phyloP scores from a whole-genome alignment of 1,140 invertebrate species.

The Phocides pigmalion region DNA sequence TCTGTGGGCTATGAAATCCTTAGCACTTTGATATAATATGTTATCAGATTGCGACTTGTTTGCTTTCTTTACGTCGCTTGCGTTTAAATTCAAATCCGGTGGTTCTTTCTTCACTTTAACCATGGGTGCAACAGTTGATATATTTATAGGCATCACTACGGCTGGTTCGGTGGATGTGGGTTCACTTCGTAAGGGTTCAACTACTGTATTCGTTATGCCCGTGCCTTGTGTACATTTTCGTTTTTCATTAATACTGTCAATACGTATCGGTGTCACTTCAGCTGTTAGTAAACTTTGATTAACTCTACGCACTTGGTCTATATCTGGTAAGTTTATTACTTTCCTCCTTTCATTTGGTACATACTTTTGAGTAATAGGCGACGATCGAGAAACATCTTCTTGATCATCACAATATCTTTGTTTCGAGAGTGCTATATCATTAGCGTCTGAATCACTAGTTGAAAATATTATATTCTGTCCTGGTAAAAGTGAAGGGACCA shows the following conservation, averaged over 20 bases:
- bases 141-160: neutral
- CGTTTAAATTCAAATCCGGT: neutral
- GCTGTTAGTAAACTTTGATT: conserved; percentile 52
- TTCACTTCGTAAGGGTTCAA: neutral
- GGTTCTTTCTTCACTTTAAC: neutral
- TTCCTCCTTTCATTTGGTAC: conserved; percentile 43
- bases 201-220: neutral
- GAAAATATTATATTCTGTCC: conserved; percentile 46
- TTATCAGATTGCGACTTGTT: neutral
- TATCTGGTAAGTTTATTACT: conserved; percentile 49
- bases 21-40: neutral
- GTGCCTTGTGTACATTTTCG: neutral
- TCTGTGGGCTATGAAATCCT: conserved; percentile 14
- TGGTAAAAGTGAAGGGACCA: conserved; percentile 44
- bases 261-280: conserved; percentile 47
- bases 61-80: neutral
- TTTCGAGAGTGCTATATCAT: too few relatives aligned
- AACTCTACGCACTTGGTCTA: conserved; percentile 41
- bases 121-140: neutral
- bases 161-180: neutral
- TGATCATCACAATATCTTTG: neutral
- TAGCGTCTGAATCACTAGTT: neutral
- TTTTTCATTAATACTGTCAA: conserved; percentile 6
- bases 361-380: neutral
- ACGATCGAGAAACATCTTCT: neutral